Base-by-base conservation (phyloP, 2,888 invertebrate species). In the Acrobasis suavella region DNA sequence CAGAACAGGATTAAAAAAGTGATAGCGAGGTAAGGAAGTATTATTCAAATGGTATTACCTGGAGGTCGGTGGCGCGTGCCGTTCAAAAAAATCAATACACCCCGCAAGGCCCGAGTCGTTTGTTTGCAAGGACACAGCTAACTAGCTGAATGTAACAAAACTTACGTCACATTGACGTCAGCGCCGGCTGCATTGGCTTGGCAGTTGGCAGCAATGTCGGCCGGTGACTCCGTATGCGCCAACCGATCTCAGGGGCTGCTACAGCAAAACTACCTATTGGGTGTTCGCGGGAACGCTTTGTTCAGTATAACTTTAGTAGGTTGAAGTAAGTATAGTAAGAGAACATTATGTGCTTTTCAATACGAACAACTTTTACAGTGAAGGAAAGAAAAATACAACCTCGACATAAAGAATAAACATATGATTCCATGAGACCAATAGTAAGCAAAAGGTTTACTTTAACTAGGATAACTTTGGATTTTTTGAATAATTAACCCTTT, bases 21-120 rank as follows among this genome's bases (percentile, higher is more conserved):
- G 55, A 62, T 55, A 55, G 49, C 49, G 54, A 61, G 54, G 54
- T 54, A 62, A 62, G 61, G 76, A 71, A 68, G 69, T 71, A 76
- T 82, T 82, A 81, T 81, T 81, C 78, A 78, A 81, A 85, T 79
- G 74, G 76, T 75, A 82, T 78, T 76, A 79, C 75, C 74, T 75
- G 72, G 72, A 75, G 63, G 75, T 64, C 72, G 72, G 75, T 69
- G 70, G 81, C 78, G 82, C 79, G 81, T 82, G 78, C 72, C 81
- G 77, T 82, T 74, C 46, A 59, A 64, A 64, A 83, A 85, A 88
- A 88, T 87, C 87, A 85, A 88, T 88, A 87, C 81, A 76, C 79
- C 73, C 77, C 77, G 77, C 83, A 78, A 55, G 55, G 62, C 80
- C 73, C 71, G 77, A 73, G 75, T 78, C 74, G 77, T 73, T 76